phyloP scores from a whole-genome alignment of 2,797 vertebrate species.

The Sylvia borin region DNA sequence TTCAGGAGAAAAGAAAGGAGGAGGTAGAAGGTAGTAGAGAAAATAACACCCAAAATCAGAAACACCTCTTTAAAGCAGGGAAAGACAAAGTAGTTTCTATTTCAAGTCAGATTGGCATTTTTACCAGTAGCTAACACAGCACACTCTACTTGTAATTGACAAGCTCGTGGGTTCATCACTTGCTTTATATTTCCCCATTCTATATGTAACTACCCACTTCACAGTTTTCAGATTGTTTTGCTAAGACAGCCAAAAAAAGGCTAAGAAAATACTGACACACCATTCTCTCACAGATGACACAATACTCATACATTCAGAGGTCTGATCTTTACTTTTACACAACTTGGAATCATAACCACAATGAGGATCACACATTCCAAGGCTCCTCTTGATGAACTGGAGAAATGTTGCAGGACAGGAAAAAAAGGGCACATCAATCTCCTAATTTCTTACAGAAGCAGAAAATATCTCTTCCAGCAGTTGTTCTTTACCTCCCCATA shows the following conservation, averaged over 20 bases:
- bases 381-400: not conserved
- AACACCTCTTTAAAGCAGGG: not conserved
- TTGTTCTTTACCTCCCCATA: not conserved
- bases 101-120: not conserved
- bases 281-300: not conserved
- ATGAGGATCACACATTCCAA: not conserved
- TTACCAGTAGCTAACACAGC: not conserved
- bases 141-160: not conserved
- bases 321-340: not conserved
- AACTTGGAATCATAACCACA: not conserved
- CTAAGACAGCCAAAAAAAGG: not conserved
- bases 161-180: not conserved
- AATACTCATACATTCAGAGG: not conserved
- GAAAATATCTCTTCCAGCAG: not conserved
- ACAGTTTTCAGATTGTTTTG: not conserved
- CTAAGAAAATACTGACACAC: not conserved
- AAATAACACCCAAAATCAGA: not conserved
- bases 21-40: not conserved
- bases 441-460: not conserved
- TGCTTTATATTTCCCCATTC: not conserved
- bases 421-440: not conserved
- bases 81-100: not conserved
- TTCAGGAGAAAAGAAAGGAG: not conserved
- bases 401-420: not conserved
- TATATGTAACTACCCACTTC: not conserved